Evolutionary conservation across 2,113 vertebrate genomes (phyloP).

Genomic region (Todiramphus saurophagus): DNA sequence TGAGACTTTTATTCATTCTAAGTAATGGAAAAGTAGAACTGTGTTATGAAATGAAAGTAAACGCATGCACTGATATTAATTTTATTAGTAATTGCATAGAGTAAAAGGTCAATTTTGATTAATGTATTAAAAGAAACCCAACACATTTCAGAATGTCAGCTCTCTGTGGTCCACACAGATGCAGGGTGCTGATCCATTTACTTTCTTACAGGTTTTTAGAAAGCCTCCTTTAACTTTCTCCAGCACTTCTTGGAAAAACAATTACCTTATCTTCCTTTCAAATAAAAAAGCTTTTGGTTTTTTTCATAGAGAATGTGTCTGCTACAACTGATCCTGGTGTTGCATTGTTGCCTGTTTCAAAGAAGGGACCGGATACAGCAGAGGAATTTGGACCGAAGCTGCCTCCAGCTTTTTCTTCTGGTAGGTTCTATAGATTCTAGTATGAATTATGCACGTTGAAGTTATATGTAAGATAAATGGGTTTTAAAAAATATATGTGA

Average conservation of each 20-base stretch:
- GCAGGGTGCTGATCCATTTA: not conserved
- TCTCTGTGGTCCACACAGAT: not conserved
- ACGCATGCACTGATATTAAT: not conserved
- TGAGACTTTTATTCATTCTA: not conserved
- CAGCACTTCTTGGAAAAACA: not conserved
- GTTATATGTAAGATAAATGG: not conserved
- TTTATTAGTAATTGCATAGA: not conserved
- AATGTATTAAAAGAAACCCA: not conserved
- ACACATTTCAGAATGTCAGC: not conserved
- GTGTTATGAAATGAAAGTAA: not conserved
- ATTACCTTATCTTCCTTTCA: not conserved
- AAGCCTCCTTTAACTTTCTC: not conserved
- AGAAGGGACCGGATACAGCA: constrained; percentile 43
- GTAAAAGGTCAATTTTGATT: not conserved
- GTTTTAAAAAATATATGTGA: not conserved
- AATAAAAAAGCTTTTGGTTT: not conserved
- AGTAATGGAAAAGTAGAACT: not conserved
- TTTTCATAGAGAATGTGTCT: constrained; percentile 11
- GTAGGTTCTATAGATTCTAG: constrained; percentile 49
- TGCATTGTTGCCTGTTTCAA: constrained; percentile 1
- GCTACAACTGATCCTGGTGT: not conserved
- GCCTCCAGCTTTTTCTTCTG: constrained; percentile 80
- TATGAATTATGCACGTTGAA: not conserved
- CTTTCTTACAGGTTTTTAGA: not conserved
- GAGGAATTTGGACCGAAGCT: constrained; percentile 93